These are phyloP conservation scores for Fragum whitleyi DNA, from an alignment of 2,888 invertebrate genomes.

Conservation along the genomic window DNA sequence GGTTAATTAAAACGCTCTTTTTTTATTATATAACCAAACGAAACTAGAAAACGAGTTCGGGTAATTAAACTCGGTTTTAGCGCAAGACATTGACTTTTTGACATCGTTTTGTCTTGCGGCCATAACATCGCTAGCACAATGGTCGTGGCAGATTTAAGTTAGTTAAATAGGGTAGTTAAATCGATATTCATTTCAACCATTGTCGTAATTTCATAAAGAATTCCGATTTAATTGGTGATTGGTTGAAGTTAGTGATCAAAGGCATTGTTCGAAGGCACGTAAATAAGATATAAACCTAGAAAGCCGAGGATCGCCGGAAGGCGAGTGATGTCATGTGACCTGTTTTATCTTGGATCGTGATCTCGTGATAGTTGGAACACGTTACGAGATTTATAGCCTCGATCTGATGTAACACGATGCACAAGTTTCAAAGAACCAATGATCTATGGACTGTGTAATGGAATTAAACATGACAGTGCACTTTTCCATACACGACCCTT, in stretches of 20 bases:
- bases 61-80: background rate
- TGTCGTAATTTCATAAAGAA: conserved; percentile 5
- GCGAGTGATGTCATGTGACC: conserved; percentile 16
- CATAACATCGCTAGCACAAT: background rate
- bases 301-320: conserved; percentile 9
- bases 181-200: background rate
- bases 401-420: conserved; percentile 13
- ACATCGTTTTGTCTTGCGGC: conserved; percentile 1
- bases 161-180: background rate
- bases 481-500: background rate
- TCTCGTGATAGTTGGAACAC: conserved; percentile 2
- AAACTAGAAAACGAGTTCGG: no score
- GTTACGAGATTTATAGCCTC: conserved; percentile 13
- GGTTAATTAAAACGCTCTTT: no score
- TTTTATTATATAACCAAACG: no score
- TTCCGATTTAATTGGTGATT: conserved; percentile 10
- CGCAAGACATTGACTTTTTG: background rate
- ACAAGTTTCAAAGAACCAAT: conserved; percentile 9
- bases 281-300: conserved; percentile 22
- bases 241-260: conserved; percentile 10
- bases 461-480: background rate
- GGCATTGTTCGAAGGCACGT: conserved; percentile 10
- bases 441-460: background rate
- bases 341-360: conserved; percentile 16
- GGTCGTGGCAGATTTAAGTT: background rate